phyloP scores from a whole-genome alignment of 1,140 invertebrate species.

The Zophobas atratus region DNA sequence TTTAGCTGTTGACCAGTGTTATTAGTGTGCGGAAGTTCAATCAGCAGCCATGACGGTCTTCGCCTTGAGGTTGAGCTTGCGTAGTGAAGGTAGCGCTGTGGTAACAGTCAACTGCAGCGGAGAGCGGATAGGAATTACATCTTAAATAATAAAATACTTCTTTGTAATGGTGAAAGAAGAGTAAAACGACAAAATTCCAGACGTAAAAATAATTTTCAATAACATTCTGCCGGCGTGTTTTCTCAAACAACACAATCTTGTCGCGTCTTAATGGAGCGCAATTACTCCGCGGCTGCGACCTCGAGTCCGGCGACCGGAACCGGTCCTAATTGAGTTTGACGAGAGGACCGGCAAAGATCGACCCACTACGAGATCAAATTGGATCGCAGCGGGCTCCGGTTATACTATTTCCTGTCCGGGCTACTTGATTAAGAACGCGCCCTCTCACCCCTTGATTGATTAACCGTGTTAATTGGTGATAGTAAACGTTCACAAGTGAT shows the following conservation, averaged over 20 bases:
- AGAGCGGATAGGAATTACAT: neutral
- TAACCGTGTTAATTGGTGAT: constrained; percentile 43
- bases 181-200: constrained; percentile 22
- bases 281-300: constrained; percentile 57
- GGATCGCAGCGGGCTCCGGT: constrained; percentile 53
- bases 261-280: constrained; percentile 63
- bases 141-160: constrained; percentile 28
- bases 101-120: neutral
- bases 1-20: no score
- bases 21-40: constrained; percentile 34
- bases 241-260: constrained; percentile 65
- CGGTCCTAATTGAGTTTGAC: constrained; percentile 63
- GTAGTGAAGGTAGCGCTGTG: constrained; percentile 2
- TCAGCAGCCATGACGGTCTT: constrained; percentile 35
- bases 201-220: constrained; percentile 44
- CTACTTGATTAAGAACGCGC: constrained; percentile 45
- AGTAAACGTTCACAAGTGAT: constrained; percentile 27
- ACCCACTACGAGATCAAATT: constrained; percentile 57
- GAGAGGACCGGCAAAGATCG: constrained; percentile 58
- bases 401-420: constrained; percentile 43
- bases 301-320: constrained; percentile 60
- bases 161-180: constrained; percentile 5
- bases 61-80: constrained; percentile 10
- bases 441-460: constrained; percentile 48
- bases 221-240: constrained; percentile 54